Conservation (phyloP, 2,888 invertebrate genomes). For the Empis livida region DNA sequence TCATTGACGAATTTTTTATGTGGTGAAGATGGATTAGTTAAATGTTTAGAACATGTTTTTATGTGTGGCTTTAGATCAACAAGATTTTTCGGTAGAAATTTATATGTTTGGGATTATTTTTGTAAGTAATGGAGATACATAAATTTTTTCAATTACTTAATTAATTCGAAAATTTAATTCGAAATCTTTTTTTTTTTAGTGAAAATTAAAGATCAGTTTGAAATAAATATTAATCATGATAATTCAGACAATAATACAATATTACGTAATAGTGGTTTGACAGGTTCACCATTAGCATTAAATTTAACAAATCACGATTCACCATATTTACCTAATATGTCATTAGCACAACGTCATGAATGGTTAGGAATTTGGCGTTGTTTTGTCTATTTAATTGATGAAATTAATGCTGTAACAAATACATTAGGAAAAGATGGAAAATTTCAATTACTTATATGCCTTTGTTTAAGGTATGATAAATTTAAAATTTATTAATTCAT, state of each 20-base stretch:
- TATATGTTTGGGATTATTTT: conserved; percentile 97
- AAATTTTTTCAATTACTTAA: too few relatives aligned
- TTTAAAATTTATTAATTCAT: too few relatives aligned
- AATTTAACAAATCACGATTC: conserved; percentile 25
- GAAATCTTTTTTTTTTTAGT: conserved; percentile 14
- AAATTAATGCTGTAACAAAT: conserved; percentile 72
- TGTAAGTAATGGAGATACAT: too few relatives aligned
- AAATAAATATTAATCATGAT: conserved; percentile 41
- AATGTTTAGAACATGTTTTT: conserved; percentile 88
- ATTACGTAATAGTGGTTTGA: background rate
- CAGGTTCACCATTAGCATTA: background rate
- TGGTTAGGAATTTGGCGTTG: conserved; percentile 68
- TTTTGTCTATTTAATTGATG: conserved; percentile 79
- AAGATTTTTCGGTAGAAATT: conserved; percentile 81
- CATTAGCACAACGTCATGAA: conserved; percentile 36
- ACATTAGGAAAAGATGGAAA: conserved; percentile 87
- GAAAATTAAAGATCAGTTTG: conserved; percentile 60
- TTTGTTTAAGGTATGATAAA: conserved; percentile 65
- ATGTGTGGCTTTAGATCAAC: conserved; percentile 90
- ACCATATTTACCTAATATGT: conserved; percentile 19
- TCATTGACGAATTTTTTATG: conserved; percentile 85
- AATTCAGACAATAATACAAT: background rate
- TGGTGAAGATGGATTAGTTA: conserved; percentile 89
- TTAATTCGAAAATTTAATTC: background rate
- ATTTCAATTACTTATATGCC: conserved; percentile 91